Evolutionary conservation across 2,113 vertebrate species (phyloP).

Genomic region (Microtus oregoni): DNA sequence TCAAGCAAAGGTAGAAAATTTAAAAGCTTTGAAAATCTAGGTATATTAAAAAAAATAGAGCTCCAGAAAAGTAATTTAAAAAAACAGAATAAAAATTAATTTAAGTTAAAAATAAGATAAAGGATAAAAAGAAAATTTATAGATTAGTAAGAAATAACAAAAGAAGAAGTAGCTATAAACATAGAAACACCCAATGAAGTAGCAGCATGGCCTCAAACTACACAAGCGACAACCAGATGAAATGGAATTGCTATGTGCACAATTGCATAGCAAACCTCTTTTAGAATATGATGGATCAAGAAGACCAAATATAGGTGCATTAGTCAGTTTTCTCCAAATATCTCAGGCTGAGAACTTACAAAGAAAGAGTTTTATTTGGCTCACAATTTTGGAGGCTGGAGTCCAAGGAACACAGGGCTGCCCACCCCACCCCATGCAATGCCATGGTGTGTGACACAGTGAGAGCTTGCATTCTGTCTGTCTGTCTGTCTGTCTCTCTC

Average conservation of each 20-base stretch:
- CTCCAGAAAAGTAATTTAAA: not conserved
- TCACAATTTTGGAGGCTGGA: not conserved
- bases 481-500: no score
- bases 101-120: conserved; percentile 20
- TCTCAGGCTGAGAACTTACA: not conserved
- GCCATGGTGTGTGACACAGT: not conserved
- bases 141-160: conserved; percentile 13
- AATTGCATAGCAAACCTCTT: not conserved
- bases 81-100: conserved; percentile 16
- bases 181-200: not conserved
- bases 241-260: not conserved
- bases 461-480: not conserved
- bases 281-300: not conserved
- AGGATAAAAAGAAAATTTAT: not conserved
- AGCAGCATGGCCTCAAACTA: not conserved
- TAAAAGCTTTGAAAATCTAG: conserved; percentile 3
- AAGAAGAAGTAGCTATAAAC: not conserved
- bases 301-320: not conserved
- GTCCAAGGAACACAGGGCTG: not conserved
- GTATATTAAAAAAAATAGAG: not conserved
- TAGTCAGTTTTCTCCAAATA: not conserved
- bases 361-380: not conserved
- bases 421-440: not conserved
- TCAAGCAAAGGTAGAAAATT: conserved; percentile 31
- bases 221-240: not conserved